Conservation (phyloP, 2,113 vertebrate species). For the Loxodonta africana region DNA sequence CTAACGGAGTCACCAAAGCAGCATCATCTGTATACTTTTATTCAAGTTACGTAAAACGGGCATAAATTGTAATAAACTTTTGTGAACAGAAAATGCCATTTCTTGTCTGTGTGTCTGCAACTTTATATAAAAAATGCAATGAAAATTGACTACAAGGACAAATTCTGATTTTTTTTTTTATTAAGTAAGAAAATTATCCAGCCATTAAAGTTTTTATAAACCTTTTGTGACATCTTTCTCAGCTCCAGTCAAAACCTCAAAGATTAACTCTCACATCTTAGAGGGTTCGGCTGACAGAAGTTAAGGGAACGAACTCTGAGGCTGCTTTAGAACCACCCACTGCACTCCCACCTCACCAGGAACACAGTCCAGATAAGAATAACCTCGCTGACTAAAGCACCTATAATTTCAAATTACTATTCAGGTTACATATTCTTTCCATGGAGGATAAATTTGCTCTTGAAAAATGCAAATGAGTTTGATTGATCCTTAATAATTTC, state of each 20-base stretch:
- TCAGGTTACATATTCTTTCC: conserved; percentile 8
- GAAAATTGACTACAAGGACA: not conserved
- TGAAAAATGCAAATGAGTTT: conserved; percentile 36
- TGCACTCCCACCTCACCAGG: conserved; percentile 37
- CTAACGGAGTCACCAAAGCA: conserved; percentile 47
- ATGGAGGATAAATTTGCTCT: conserved; percentile 27
- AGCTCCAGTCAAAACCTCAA: conserved; percentile 14
- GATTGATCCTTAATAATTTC: conserved; percentile 27
- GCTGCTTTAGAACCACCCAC: conserved; percentile 56
- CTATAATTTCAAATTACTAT: conserved; percentile 10
- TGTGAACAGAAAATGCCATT: conserved; percentile 47
- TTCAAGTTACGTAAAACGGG: conserved; percentile 50
- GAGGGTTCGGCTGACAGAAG: conserved; percentile 8
- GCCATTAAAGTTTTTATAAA: not conserved
- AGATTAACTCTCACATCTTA: not conserved
- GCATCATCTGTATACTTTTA: conserved; percentile 37
- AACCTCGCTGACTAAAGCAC: conserved; percentile 23
- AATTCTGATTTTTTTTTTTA: conserved; percentile 29
- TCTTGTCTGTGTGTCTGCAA: not conserved
- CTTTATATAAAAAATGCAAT: conserved; percentile 29
- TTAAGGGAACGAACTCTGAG: conserved; percentile 59
- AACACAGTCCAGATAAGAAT: conserved; percentile 45
- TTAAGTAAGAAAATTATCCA: conserved; percentile 35
- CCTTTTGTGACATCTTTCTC: not conserved
- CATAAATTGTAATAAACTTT: conserved; percentile 21